A percentile compares a stretch with the other conserved stretches of the same genome.
These are phyloP conservation scores for Acanthiza pusilla DNA, from an alignment of 2,797 vertebrate genomes.

Conservation along the genomic window DNA sequence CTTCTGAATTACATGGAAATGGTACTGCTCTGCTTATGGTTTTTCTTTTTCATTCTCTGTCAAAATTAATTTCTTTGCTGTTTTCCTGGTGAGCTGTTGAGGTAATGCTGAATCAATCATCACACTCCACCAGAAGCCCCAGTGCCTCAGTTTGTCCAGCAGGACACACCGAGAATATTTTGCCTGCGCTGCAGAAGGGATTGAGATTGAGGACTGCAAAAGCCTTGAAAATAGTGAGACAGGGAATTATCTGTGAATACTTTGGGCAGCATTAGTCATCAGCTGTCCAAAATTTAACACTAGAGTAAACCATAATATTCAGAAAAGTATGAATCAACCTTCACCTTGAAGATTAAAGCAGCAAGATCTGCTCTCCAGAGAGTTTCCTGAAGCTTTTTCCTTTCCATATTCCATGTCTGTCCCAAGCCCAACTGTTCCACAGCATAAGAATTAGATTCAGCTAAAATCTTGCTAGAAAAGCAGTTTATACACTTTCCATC, in stretches of 20 bases:
- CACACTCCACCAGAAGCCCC: neutral
- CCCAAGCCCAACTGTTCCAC: neutral
- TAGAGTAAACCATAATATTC: neutral
- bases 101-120: neutral
- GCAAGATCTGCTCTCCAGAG: neutral
- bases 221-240: neutral
- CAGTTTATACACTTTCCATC: neutral
- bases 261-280: neutral
- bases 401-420: neutral
- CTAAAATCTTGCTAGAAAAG: neutral
- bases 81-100: neutral
- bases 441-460: neutral
- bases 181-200: neutral
- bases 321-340: neutral
- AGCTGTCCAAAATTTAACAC: neutral
- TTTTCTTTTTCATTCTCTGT: neutral
- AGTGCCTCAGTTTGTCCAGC: neutral
- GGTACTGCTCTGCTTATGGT: constrained; percentile 62
- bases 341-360: neutral
- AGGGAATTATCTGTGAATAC: neutral
- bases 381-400: neutral
- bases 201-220: neutral
- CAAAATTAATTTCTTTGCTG: neutral
- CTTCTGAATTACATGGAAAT: constrained; percentile 90
- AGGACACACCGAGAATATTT: neutral